Conservation (phyloP, 1,140 invertebrate species). For the Heliconius melpomene region DNA sequence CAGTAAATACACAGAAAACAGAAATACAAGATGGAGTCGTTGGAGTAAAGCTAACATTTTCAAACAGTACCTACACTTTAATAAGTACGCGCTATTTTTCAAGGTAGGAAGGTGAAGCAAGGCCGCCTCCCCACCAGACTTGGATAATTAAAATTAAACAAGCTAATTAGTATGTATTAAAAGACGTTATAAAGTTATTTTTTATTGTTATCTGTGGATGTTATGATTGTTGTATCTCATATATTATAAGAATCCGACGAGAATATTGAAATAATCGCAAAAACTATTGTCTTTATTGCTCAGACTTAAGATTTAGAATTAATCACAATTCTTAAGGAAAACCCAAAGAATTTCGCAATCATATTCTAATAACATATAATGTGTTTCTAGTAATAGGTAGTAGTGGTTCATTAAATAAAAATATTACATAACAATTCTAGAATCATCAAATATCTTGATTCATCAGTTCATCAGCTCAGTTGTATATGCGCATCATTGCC, state of each 20-base stretch:
- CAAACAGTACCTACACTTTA: constrained; percentile 13
- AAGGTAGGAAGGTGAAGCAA: constrained; percentile 31
- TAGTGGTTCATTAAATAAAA: not conserved
- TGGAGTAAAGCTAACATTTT: not conserved
- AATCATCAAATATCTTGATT: constrained; percentile 28
- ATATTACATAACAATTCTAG: constrained; percentile 7
- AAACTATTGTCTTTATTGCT: not conserved
- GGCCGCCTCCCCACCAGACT: constrained; percentile 20
- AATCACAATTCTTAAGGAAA: not conserved
- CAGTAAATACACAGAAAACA: not conserved
- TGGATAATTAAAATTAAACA: constrained; percentile 30
- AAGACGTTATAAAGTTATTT: constrained; percentile 22
- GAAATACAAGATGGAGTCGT: not conserved
- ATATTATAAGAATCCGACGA: not conserved
- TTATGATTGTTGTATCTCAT: not conserved
- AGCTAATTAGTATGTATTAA: constrained; percentile 31
- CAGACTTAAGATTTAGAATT: not conserved
- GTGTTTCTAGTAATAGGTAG: not conserved
- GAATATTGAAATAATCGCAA: not conserved
- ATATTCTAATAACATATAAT: not conserved
- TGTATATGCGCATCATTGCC: constrained; percentile 13
- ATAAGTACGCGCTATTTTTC: constrained; percentile 21
- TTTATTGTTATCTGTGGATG: constrained; percentile 11
- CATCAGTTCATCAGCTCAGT: constrained; percentile 17
- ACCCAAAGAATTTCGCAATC: not conserved